Evolutionary conservation across 1,140 invertebrate species (phyloP), one percentile per base, ranked within the genome.

Genomic region (Formica selysi): DNA sequence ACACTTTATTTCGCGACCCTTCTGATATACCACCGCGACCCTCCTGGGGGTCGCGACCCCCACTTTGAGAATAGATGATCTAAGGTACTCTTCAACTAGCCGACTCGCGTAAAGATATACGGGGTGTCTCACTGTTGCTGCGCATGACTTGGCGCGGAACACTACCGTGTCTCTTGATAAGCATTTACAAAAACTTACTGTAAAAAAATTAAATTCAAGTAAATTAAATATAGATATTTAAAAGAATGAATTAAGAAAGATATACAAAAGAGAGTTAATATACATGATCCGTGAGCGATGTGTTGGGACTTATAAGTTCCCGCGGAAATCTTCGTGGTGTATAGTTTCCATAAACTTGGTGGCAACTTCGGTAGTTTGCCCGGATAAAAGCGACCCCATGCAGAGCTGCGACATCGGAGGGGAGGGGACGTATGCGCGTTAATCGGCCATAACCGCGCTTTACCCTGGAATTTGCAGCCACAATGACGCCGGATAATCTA

Each of bases 381-480:
- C 26, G 13, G 67, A 62, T 83, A 74, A 74, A 83, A 74, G 79
- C 68, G 54, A 61, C 79, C 79, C 10, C 79, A 74, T 38, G 79
- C 38, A 32, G 36, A 10, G 67, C 38, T 38, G 68, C 54, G 54
- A 81, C 51, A 81, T 61, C 41, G 38, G 48, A 1, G 48, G 16
- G 48, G 16, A 19, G 16, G 38, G 36, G 38, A 19, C 48, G 68
- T 29, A 70, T 48, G 68, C 68, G 13, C 44, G 74, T 80, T 81
- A 85, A 85, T 81, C 84, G 76, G 64, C 51, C 76, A 51, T 65
- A 85, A 85, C 76, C 84, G 64, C 84, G 64, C 76, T 81, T 80
- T 44, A 59, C 41, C 38, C 48, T 68, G 76, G 76, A 80, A 85
- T 68, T 68, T 79, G 22, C 32, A 59, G 48, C 84, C 84, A 48